Evolutionary conservation across 1,140 invertebrate genomes (phyloP).

Genomic region (Trichoplusia ni): DNA sequence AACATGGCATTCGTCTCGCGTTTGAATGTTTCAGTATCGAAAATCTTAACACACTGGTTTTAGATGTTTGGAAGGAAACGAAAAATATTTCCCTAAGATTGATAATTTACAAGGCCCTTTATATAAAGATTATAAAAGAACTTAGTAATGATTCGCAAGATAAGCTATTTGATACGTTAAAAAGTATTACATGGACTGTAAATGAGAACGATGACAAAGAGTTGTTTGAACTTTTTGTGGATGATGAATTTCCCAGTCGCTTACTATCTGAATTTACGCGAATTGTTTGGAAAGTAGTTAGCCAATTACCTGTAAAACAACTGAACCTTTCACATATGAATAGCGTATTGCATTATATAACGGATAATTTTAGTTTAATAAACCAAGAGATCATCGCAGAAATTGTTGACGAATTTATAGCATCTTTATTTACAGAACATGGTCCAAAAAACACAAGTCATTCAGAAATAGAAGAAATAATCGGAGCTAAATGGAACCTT

Average conservation of each 20-base stretch:
- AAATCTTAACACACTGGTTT: constrained; percentile 47
- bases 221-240: constrained; percentile 40
- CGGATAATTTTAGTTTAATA: constrained; percentile 34
- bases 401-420: constrained; percentile 50
- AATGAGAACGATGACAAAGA: constrained; percentile 52
- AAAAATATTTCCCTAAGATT: constrained; percentile 60
- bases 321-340: not conserved
- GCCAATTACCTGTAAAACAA: constrained; percentile 38
- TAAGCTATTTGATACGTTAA: not conserved
- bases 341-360: constrained; percentile 33
- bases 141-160: not conserved
- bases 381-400: constrained; percentile 39
- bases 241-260: constrained; percentile 32
- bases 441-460: constrained; percentile 8
- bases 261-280: constrained; percentile 42
- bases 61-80: constrained; percentile 52
- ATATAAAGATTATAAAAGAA: constrained; percentile 41
- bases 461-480: constrained; percentile 18
- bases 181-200: constrained; percentile 36
- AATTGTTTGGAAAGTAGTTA: constrained; percentile 47
- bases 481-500: constrained; percentile 50
- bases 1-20: constrained; percentile 60
- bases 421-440: constrained; percentile 38
- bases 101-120: constrained; percentile 51
- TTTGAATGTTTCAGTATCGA: constrained; percentile 52